Evolutionary conservation across 2,797 vertebrate genomes (phyloP), one percentile per base, ranked within the genome.

Genomic region (Sebastes trivittatus): DNA sequence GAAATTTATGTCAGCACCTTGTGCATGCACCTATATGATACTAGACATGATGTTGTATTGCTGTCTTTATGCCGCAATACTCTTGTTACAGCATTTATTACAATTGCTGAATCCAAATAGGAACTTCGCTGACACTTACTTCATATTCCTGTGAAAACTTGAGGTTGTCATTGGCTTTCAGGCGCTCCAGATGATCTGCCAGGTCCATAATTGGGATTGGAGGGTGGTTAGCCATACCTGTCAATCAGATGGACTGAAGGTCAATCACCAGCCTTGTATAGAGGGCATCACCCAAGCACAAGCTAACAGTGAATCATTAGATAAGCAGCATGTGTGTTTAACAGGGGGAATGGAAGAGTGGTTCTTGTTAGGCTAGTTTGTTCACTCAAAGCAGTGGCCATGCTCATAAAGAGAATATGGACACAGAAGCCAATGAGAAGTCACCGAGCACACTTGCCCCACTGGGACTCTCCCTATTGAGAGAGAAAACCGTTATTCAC

Each of bases 131-230:
- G 11, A 72, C 34, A 36, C 67, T 89, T 95, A 98, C 98, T 96
- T 99, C 98, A 81, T 99, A 99, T 81, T 99, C 98, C 93, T 99
- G 98, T 29, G 98, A 99, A 93, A 99, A 99, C 92, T 99, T 99
- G 90, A 99, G 95, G 96, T 99, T 99, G 95, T 99, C 98, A 77
- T 99, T 99, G 77, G 98, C 98, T 96, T 99, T 99, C 90, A 99
- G 87, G 65, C 98, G 96, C 94, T 99, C 98, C 88, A 97, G 97
- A 87, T 99, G 98, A 95, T 99, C 98, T 5, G 97, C 97, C 85
- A 99, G 96, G 92, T 99, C 98, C 96, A 97, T 95, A 82, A 99
- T 95, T 30, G 98, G 97, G 93, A 99, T 99, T 56, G 98, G 98
- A 75, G 98, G 98, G 83, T 99, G 98, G 90, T 93, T 99, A 56